phyloP scores from a whole-genome alignment of 2,888 invertebrate genomes.

The Caenorhabditis sulstoni region DNA sequence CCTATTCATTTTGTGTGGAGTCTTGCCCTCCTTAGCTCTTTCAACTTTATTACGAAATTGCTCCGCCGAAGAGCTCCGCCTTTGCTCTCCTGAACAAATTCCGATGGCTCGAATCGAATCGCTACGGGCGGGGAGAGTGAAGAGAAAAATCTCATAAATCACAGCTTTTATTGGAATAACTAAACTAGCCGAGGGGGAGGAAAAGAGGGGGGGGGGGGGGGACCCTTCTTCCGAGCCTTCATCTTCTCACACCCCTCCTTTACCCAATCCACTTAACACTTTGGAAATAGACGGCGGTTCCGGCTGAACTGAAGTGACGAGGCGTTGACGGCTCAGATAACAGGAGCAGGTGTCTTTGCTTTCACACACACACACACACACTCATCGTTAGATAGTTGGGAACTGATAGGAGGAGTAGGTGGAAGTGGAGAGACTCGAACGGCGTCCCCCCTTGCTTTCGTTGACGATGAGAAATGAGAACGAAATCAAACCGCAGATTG shows the following conservation, averaged over 20 bases:
- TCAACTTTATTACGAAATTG: constrained; percentile 40
- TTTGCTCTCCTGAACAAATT: neutral
- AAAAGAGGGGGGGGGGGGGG: neutral
- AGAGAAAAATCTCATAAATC: constrained; percentile 50
- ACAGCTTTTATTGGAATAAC: constrained; percentile 53
- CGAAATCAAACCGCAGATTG: constrained; percentile 28
- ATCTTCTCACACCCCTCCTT: constrained; percentile 10
- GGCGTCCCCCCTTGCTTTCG: no score
- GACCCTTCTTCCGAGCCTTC: constrained; percentile 1
- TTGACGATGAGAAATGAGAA: no score
- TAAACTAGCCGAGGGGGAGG: constrained; percentile 28
- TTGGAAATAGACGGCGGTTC: constrained; percentile 1
- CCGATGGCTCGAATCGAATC: constrained; percentile 1
- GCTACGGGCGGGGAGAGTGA: constrained; percentile 14
- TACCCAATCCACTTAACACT: constrained; percentile 53
- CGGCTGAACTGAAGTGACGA: neutral
- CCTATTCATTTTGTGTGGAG: constrained; percentile 26
- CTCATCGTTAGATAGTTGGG: constrained; percentile 3
- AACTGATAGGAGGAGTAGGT: neutral
- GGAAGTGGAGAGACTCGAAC: constrained; percentile 12
- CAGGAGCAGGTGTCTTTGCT: constrained; percentile 49
- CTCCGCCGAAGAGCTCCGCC: no score
- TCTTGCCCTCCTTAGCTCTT: constrained; percentile 16
- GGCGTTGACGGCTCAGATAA: constrained; percentile 18
- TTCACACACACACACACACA: neutral